Base-by-base conservation (phyloP, 2,888 invertebrate species). In the Bruchidius siliquastri region DNA sequence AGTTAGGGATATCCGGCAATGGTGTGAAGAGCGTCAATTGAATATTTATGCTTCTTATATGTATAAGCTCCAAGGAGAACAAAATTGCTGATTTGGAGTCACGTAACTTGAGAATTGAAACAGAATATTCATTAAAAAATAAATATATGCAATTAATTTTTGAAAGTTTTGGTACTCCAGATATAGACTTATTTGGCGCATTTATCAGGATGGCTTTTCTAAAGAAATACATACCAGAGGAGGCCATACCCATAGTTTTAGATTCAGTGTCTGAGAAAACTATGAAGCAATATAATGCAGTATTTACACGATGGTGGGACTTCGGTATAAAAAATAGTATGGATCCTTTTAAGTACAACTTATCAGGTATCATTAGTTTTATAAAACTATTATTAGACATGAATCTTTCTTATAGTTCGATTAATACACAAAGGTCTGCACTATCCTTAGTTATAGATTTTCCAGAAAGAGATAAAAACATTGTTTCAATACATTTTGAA, bases 21-120 rank as follows among this genome's bases (percentile, higher is more conserved):
- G 72, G 72, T 74, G 72, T 66, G 72, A 74, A 32, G 67, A n/a
- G n/a, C 67, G 67, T 3, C 26, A 72, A 30, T 20, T 69, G 8
- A 18, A n/a, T 10, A 66, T 30, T 49, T 69, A 69, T 32, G 69
- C 69, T 21, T 72, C 72, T 0, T 72, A 72, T 21, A n/a, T n/a
- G n/a, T n/a, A 72, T 72, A 32, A 21, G 20, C 20, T 21, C 26
- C 2, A 8, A 26, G 26, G 26, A 72, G 10, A 72, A 72, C 49
- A 18, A n/a, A 2, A 21, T 22, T 20, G 72, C 72, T 21, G 72
- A 80, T 68, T 30, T 49, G 71, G 74, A 81, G 74, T 73, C 81
- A 73, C 6, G 21, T 21, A n/a, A n/a, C n/a, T 67, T 74, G 67
- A 13, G 22, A n/a, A 68, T 69, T 22, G 73, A 77, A 67, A 77